A percentile compares a stretch with the other conserved stretches of the same genome.
phyloP scores from a whole-genome alignment of 1,140 invertebrate genomes.

The Pseudomyrmex pallidus region DNA sequence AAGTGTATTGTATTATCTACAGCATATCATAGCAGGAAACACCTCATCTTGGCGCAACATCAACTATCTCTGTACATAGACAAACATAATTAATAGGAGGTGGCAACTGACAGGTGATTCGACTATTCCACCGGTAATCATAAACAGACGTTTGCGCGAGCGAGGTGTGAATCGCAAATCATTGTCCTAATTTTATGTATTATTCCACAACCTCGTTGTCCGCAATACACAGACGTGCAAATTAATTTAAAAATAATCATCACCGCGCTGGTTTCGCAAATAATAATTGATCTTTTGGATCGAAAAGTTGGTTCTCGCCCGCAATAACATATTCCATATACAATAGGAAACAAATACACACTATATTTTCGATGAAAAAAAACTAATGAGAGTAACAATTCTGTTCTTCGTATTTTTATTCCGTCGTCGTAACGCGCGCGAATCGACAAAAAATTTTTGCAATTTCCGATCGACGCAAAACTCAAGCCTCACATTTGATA shows the following conservation, averaged over 20 bases:
- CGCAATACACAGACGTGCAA: not conserved
- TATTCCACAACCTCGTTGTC: not conserved
- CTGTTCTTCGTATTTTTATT: not conserved
- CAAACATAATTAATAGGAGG: conserved; percentile 64
- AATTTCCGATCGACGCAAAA: conserved; percentile 25
- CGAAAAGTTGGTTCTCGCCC: not conserved
- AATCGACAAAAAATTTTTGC: conserved; percentile 1
- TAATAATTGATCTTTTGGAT: not conserved
- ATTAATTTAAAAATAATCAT: conserved; percentile 6
- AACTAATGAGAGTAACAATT: not conserved
- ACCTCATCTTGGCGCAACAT: not conserved
- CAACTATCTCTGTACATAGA: conserved; percentile 6
- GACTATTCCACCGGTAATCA: conserved; percentile 55
- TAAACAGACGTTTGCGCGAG: conserved; percentile 45
- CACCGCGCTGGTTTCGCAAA: not conserved
- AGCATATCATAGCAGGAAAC: not conserved
- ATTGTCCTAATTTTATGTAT: conserved; percentile 31
- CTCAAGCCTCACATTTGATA: conserved; percentile 40
- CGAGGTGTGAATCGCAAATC: conserved; percentile 45
- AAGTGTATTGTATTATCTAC: no score
- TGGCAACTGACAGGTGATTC: conserved; percentile 58
- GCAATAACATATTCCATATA: not conserved
- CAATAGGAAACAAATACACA: not conserved
- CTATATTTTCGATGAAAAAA: not conserved
- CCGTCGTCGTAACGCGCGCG: not conserved